These are phyloP conservation scores for Dryobotodes eremita DNA, from an alignment of 2,888 invertebrate genomes.

Conservation along the genomic window DNA sequence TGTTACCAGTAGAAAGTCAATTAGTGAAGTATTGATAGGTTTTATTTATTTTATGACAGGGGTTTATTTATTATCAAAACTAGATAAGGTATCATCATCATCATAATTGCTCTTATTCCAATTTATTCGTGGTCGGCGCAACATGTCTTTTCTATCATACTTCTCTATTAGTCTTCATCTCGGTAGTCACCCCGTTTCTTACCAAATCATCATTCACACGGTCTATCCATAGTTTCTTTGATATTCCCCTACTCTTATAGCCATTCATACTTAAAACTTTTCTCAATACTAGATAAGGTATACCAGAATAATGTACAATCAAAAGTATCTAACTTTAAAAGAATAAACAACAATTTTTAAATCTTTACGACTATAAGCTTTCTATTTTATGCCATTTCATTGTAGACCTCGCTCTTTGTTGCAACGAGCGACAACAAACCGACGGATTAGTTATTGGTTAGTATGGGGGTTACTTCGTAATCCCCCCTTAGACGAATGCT, in stretches of 20 bases:
- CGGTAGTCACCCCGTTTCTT: neutral
- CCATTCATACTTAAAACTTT: neutral
- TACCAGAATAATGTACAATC: neutral
- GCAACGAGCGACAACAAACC: slow-evolving; percentile 21
- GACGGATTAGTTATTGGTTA: slow-evolving; percentile 5
- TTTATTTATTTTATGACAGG: no score
- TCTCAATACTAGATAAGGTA: neutral
- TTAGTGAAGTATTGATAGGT: neutral
- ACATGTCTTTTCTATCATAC: neutral
- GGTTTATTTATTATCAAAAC: neutral
- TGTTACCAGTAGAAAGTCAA: neutral
- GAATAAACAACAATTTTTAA: neutral
- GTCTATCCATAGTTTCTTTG: neutral
- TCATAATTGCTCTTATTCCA: no score
- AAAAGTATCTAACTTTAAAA: neutral
- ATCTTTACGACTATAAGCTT: neutral
- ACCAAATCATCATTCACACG: neutral
- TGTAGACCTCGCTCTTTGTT: neutral
- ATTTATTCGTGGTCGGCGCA: neutral
- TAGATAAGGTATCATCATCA: no score
- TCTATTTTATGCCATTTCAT: neutral
- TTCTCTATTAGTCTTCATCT: neutral
- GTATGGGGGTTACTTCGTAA: slow-evolving; percentile 16
- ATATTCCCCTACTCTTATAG: neutral
- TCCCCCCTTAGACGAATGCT: neutral